phyloP scores from a whole-genome alignment of 2,797 vertebrate genomes.

The Dicrostonyx torquatus region DNA sequence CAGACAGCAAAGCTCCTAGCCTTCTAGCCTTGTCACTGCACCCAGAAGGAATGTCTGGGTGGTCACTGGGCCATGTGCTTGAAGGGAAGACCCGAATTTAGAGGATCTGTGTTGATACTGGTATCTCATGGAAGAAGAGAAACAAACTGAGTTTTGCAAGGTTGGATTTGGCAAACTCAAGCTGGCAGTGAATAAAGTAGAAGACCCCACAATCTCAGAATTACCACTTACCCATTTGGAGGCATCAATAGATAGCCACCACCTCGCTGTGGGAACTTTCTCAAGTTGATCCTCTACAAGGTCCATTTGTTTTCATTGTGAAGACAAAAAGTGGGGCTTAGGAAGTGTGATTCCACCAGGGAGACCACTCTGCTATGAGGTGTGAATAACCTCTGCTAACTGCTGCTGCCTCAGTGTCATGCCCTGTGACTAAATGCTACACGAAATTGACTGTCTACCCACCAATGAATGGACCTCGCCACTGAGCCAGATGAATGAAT shows the following conservation, averaged over 20 bases:
- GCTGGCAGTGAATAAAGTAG: not conserved
- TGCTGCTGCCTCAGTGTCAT: not conserved
- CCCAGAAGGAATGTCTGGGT: not conserved
- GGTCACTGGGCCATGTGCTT: not conserved
- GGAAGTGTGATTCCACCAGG: not conserved
- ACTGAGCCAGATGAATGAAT: too few species aligned
- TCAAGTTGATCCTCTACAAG: not conserved
- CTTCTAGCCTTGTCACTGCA: not conserved
- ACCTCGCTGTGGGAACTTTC: not conserved
- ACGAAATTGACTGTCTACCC: not conserved
- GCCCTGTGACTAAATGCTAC: rapidly evolving
- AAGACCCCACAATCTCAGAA: not conserved
- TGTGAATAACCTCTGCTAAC: too few species aligned
- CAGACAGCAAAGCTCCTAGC: not conserved
- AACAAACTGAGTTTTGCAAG: not conserved
- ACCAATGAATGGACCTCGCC: not conserved
- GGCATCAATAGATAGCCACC: not conserved
- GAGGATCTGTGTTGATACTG: not conserved
- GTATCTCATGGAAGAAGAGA: not conserved
- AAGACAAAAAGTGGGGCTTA: not conserved
- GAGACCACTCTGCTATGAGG: not conserved
- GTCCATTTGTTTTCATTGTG: not conserved
- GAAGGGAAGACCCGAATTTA: not conserved
- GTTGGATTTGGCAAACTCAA: not conserved
- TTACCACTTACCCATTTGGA: not conserved